These are phyloP conservation scores for Myiotriccus ornatus DNA, from an alignment of 2,797 vertebrate species.

Conservation along the genomic window DNA sequence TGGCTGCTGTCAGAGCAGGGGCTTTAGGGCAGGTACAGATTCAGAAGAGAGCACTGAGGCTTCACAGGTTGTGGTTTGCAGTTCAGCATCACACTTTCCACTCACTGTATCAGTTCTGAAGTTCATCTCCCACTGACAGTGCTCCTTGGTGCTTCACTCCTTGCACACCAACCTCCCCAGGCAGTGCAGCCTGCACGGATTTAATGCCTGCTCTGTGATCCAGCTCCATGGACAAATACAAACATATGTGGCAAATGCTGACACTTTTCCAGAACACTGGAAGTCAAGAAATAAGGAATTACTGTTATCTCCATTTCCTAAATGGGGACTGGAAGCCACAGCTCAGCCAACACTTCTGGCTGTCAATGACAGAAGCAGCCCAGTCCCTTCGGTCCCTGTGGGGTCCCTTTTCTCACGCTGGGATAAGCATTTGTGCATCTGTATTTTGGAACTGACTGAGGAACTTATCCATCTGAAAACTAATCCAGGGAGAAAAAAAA, in stretches of 20 bases:
- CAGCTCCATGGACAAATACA: neutral
- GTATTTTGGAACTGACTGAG: conserved; percentile 18
- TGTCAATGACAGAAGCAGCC: neutral
- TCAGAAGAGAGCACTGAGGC: neutral
- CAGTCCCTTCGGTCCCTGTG: neutral
- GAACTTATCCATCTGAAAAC: conserved; percentile 31
- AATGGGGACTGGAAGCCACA: neutral
- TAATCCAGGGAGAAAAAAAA: neutral
- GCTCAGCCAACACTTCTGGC: neutral
- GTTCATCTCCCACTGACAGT: neutral
- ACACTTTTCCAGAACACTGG: neutral
- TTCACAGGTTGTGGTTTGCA: neutral
- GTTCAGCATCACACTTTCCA: neutral
- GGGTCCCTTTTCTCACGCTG: neutral
- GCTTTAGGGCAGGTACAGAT: neutral
- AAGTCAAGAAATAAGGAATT: neutral
- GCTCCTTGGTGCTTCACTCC: neutral
- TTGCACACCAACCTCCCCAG: neutral
- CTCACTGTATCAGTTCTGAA: neutral
- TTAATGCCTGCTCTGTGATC: neutral
- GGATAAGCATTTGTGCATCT: conserved; percentile 39
- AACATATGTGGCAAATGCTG: neutral
- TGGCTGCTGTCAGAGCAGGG: neutral
- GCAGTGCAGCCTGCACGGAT: neutral
- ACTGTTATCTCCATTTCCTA: neutral